Evolutionary conservation across 2,113 vertebrate species (phyloP).

Genomic region (Lichenostomus cassidix): DNA sequence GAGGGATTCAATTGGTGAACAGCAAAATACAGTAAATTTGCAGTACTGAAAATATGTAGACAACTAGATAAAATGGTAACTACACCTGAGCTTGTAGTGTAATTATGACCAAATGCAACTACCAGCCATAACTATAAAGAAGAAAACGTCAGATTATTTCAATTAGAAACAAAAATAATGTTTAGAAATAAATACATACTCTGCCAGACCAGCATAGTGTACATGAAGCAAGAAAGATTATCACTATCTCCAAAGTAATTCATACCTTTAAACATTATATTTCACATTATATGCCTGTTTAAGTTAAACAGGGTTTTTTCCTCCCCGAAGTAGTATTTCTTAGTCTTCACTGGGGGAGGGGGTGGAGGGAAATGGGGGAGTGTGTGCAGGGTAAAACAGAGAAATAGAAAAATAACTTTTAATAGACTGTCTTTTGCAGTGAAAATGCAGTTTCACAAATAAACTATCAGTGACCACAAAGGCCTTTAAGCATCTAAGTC

Average conservation of each 20-base stretch:
- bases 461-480: background rate
- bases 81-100: background rate
- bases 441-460: background rate
- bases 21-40: conserved; percentile 60
- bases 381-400: background rate
- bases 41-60: background rate
- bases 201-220: background rate
- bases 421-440: background rate
- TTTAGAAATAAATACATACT: background rate
- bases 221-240: background rate
- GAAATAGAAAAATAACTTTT: background rate
- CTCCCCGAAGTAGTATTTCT: background rate
- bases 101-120: background rate
- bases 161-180: background rate
- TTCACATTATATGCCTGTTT: background rate
- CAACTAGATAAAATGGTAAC: background rate
- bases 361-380: rapidly evolving
- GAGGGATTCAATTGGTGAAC: conserved; percentile 65
- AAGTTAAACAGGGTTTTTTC: background rate
- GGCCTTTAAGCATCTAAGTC: background rate
- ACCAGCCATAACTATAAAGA: background rate
- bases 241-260: background rate
- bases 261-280: background rate
- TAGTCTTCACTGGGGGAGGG: rapidly evolving
- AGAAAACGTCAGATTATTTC: background rate